phyloP scores from a whole-genome alignment of 2,888 invertebrate species.

The Agriopis aurantiaria region DNA sequence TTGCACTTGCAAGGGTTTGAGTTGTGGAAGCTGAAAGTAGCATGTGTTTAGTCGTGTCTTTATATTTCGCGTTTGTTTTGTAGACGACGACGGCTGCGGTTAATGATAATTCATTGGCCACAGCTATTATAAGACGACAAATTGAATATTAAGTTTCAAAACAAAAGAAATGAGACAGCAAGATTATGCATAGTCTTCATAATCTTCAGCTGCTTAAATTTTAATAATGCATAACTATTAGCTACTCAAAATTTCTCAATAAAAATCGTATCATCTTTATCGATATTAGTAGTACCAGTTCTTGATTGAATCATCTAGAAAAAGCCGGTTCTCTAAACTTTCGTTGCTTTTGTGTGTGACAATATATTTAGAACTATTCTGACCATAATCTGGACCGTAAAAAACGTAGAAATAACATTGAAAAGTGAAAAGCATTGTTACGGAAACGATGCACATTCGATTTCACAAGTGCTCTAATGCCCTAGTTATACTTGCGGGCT shows the following conservation, averaged over 20 bases:
- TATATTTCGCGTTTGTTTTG: slow-evolving; percentile 41
- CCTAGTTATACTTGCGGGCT: slow-evolving; percentile 33
- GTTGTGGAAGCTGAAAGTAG: slow-evolving; percentile 55
- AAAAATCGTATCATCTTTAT: neutral
- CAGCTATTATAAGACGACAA: slow-evolving; percentile 34
- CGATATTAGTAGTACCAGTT: neutral
- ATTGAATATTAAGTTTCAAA: slow-evolving; percentile 26
- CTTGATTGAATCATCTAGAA: neutral
- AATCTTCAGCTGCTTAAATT: neutral
- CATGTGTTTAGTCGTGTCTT: slow-evolving; percentile 41
- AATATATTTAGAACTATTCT: neutral
- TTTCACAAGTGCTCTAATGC: slow-evolving; percentile 44
- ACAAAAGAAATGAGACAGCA: slow-evolving; percentile 6
- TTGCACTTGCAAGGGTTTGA: slow-evolving; percentile 55
- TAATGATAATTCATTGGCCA: slow-evolving; percentile 42
- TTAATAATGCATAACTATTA: neutral
- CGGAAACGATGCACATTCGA: slow-evolving; percentile 43
- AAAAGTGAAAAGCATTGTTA: slow-evolving; percentile 39
- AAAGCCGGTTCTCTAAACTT: neutral
- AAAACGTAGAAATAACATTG: slow-evolving; percentile 23
- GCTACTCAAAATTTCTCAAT: neutral
- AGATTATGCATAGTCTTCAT: neutral
- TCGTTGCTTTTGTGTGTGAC: neutral
- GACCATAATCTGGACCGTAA: slow-evolving; percentile 15
- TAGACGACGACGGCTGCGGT: slow-evolving; percentile 14